A percentile compares a stretch with the other conserved stretches of the same genome.
Conservation (phyloP, 2,888 invertebrate genomes). For the Andricus curvator region DNA sequence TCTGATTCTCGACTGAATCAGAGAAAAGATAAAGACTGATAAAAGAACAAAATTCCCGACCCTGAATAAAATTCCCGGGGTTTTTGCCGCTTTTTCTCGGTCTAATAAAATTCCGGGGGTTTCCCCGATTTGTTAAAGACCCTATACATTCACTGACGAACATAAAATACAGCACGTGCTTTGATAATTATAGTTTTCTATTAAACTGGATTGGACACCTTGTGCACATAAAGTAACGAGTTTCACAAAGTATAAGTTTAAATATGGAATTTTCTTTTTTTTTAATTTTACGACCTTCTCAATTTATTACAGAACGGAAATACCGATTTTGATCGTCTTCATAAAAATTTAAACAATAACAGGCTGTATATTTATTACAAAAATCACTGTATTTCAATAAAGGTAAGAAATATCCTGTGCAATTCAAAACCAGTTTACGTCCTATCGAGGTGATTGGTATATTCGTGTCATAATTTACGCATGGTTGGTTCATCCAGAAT, state of each 20-base stretch:
- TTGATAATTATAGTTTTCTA: background rate
- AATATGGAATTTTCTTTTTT: background rate
- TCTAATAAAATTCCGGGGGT: no score
- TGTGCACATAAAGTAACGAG: background rate
- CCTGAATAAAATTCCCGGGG: no score
- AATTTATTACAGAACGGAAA: background rate
- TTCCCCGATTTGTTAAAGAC: no score
- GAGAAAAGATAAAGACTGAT: no score
- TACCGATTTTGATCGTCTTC: background rate
- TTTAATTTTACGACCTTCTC: background rate
- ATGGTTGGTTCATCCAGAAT: background rate
- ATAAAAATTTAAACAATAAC: background rate
- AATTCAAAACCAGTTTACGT: background rate
- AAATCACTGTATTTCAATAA: background rate
- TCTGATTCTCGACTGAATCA: no score
- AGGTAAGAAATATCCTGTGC: background rate
- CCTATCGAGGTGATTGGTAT: background rate
- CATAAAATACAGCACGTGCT: background rate
- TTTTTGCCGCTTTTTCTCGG: no score
- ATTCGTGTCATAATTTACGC: background rate
- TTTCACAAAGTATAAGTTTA: background rate
- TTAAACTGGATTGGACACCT: background rate
- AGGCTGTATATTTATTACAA: background rate
- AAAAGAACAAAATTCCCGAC: no score
- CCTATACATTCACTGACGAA: background rate